Evolutionary conservation across 2,113 vertebrate species (phyloP), one percentile per base, ranked within the genome.

Genomic region (Pedetes capensis): DNA sequence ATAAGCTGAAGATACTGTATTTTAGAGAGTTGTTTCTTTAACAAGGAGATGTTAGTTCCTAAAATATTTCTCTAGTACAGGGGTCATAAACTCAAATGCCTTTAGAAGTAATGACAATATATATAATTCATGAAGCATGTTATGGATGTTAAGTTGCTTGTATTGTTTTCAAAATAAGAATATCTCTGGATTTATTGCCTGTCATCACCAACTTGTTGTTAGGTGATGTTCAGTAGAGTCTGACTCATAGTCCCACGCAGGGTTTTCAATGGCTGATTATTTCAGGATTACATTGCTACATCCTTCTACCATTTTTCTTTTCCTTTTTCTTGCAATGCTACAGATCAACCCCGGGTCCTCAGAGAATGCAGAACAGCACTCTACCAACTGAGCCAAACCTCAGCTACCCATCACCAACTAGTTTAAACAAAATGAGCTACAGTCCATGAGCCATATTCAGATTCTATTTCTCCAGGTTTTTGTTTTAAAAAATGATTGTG

Each of bases 131-230:
- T 49, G 23, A 82, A 87, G 44, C 23, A 61, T 66, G 69, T 29
- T 47, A 17, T 44, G 47, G 34, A 76, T 53, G 61, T 51, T 72
- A 80, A 80, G 4, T 76, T 68, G 59, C 47, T 96, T 37, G 14
- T 57, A 63, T 55, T 80, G 57, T 92, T 89, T 89, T 86, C 49
- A 90, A 64, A 86, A 76, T 82, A 93, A 85, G 59, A 42, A 55
- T 47, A 3, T 87, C 25, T 81, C 59, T 47, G 49, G 22, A 80
- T 68, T 71, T 17, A 64, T 83, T 71, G 76, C 6, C 20, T 94
- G 1, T 37, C n/a, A 53, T 55, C 42, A 63, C 16, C 27, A 22
- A 89, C 18, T n/a, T 18, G 59, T 5, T 74, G n/a, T n/a, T n/a
- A n/a, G n/a, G n/a, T n/a, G n/a, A n/a, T n/a, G n/a, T n/a, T n/a